phyloP scores from a whole-genome alignment of 2,797 vertebrate species.

The Gymnopithys bicolor region DNA sequence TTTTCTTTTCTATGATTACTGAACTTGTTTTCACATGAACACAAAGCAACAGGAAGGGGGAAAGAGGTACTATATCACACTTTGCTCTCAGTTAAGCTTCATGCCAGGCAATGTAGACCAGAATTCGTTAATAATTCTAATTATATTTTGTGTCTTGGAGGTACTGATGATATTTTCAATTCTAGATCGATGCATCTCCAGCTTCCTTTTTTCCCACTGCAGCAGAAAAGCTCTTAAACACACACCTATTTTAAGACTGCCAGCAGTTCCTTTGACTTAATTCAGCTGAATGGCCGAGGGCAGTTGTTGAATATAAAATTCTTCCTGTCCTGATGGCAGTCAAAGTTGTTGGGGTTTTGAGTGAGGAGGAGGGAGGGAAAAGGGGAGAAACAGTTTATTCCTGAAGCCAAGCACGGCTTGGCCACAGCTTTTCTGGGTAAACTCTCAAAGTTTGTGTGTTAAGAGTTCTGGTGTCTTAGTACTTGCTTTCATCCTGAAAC shows the following conservation, averaged over 20 bases:
- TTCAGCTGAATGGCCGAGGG: background rate
- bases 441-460: background rate
- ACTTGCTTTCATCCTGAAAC: background rate
- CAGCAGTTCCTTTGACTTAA: slow-evolving; percentile 24
- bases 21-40: background rate
- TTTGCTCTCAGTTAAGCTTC: background rate
- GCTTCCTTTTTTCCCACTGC: background rate
- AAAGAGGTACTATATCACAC: background rate
- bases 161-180: background rate
- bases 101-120: background rate
- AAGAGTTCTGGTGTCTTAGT: background rate
- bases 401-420: background rate
- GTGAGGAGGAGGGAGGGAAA: background rate
- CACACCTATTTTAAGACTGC: background rate
- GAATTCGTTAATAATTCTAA: slow-evolving; percentile 2
- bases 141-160: background rate
- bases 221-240: background rate
- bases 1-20: background rate
- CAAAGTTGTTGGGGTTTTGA: background rate
- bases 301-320: background rate
- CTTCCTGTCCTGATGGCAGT: background rate
- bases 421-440: background rate
- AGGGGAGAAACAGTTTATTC: background rate
- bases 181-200: background rate
- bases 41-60: background rate